phyloP scores from a whole-genome alignment of 2,113 vertebrate genomes.

The Benitochromis conjunctus region DNA sequence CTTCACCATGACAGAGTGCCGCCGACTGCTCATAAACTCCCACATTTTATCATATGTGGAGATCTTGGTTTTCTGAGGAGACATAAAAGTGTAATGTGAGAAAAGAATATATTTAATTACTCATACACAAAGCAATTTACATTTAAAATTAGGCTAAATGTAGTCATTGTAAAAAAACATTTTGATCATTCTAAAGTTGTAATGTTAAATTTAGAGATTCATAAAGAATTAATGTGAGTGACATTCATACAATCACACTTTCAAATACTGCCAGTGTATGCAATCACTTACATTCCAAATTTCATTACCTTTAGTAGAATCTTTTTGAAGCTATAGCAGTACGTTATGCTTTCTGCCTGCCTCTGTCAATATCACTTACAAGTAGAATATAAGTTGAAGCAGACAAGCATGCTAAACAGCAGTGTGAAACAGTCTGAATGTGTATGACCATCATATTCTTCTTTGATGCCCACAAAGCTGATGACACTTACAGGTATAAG shows the following conservation, averaged over 20 bases:
- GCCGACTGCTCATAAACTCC: constrained; percentile 98
- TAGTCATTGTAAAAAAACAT: background rate
- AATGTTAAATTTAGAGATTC: background rate
- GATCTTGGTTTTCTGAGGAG: constrained; percentile 95
- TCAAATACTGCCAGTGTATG: background rate
- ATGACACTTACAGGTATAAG: background rate
- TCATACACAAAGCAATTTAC: background rate
- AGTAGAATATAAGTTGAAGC: background rate
- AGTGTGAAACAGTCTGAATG: background rate
- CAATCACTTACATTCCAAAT: constrained; percentile 27
- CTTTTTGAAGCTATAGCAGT: background rate
- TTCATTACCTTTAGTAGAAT: constrained; percentile 12
- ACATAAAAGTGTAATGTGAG: background rate
- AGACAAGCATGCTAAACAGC: constrained; percentile 1
- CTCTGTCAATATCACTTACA: background rate
- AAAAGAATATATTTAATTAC: background rate
- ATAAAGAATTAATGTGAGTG: background rate
- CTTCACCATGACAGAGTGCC: constrained; percentile 95
- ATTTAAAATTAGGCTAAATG: background rate
- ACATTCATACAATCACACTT: background rate
- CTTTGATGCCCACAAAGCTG: background rate
- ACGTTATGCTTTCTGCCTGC: background rate
- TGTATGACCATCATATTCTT: background rate
- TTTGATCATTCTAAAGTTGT: background rate
- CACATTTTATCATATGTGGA: constrained; percentile 99